Conservation (phyloP, 1,140 invertebrate genomes). For the Calephelis nemesis region DNA sequence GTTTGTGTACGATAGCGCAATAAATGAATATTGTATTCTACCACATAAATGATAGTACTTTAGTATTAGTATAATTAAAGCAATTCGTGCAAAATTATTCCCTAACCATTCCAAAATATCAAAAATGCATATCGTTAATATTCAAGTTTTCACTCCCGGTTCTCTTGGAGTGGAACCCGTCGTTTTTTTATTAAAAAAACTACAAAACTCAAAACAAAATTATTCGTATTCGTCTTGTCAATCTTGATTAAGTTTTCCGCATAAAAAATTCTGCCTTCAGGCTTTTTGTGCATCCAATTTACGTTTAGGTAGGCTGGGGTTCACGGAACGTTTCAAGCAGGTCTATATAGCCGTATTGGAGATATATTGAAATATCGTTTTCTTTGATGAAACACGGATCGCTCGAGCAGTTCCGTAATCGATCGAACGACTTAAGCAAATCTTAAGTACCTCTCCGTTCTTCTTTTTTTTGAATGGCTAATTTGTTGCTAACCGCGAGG, state of each 20-base stretch:
- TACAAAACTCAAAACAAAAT: neutral
- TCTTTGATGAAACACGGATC: neutral
- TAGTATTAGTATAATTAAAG: too few species aligned
- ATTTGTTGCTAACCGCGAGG: too few species aligned
- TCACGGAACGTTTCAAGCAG: conserved; percentile 15
- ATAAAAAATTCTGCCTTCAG: conserved; percentile 3
- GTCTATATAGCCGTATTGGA: neutral
- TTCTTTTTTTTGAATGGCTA: neutral
- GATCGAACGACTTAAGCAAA: conserved; percentile 5
- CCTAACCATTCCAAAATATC: too few species aligned
- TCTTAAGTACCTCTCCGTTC: neutral
- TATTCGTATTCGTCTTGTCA: neutral
- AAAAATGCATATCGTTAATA: too few species aligned
- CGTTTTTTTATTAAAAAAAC: too few species aligned
- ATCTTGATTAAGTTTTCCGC: neutral
- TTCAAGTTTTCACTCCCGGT: too few species aligned
- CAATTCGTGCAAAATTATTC: too few species aligned
- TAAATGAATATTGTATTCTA: too few species aligned
- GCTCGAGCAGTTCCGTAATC: conserved; percentile 10
- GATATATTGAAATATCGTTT: conserved; percentile 5
- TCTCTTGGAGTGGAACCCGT: too few species aligned
- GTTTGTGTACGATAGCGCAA: too few species aligned
- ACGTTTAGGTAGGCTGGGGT: conserved; percentile 6
- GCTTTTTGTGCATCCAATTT: conserved; percentile 15
- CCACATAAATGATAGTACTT: too few species aligned